Evolutionary conservation across 2,113 vertebrate species (phyloP), one percentile per base, ranked within the genome.

Genomic region (Melanocharis versteri): DNA sequence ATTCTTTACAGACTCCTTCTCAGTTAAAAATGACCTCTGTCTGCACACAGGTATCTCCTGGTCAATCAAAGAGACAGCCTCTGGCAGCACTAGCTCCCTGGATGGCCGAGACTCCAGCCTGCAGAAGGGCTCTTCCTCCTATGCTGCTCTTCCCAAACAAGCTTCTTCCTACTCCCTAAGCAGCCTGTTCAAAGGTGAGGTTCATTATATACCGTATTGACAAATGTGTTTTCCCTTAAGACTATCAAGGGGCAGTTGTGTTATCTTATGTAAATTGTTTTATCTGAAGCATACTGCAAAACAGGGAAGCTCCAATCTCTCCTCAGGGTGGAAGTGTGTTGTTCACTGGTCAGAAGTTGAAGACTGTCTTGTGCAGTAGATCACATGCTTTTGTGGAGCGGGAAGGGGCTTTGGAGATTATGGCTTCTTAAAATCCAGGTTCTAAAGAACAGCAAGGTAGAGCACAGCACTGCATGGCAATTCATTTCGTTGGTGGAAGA

Each of bases 41-140:
- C 53, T 91, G 24, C 62, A 51, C 69, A 18, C 58, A 99, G 99
- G 99, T 97, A 99, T 99, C 83, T 98, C 99, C 35, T 99, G 99
- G 99, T 99, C 99, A 6, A 98, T 99, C 95, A 99, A 97, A 97
- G 99, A 99, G 97, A 99, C 99, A 24, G 98, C 98, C 6, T 98
- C 98, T 79, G 98, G 86, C 89, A 98, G 97, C 58, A 90, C 94
- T 11, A 96, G 92, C 61, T 93, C 94, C 1, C 94, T 96, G 51
- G 98, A 98, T 68, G 81, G 95, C 12, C 98, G 94, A 71, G 98
- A 98, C 76, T 95, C 96, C 76, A 96, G 89, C 70, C 97, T 98
- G 68, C 98, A 98, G 39, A 99, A 98, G 94, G 97, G 97, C 47
- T 95, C 95, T 82, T 97, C 98, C 6, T 96, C 97, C 53, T 97